phyloP scores from a whole-genome alignment of 2,888 invertebrate genomes.

The Macrostomum cliftonense region DNA sequence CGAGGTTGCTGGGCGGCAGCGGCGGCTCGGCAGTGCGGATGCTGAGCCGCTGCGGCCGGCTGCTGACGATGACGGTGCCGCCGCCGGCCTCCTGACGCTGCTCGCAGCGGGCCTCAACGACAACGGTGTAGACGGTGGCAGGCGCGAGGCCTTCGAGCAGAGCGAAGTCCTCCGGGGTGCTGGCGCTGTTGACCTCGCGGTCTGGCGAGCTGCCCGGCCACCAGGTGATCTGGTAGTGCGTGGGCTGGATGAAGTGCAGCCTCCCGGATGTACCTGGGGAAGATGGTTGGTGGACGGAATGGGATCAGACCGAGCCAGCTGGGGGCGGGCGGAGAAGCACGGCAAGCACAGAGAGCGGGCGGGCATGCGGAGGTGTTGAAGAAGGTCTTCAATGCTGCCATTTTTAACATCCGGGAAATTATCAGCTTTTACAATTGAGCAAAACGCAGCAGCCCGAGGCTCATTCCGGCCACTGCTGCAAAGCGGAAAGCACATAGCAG shows the following conservation, averaged over 20 bases:
- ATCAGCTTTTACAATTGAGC: too few species aligned
- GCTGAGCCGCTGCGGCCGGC: slow-evolving; percentile 26
- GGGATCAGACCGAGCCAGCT: too few species aligned
- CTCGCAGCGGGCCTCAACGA: slow-evolving; percentile 25
- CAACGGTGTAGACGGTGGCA: slow-evolving; percentile 28
- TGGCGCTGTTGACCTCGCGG: slow-evolving; percentile 28
- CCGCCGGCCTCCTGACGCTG: slow-evolving; percentile 12
- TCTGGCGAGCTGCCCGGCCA: slow-evolving; percentile 31
- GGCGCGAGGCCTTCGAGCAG: slow-evolving; percentile 28
- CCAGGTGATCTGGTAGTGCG: slow-evolving; percentile 36
- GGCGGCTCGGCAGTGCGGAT: slow-evolving; percentile 32
- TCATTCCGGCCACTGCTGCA: too few species aligned
- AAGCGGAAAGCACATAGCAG: too few species aligned
- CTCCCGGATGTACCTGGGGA: slow-evolving; percentile 17
- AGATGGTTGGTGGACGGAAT: neutral
- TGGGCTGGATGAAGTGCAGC: slow-evolving; percentile 28
- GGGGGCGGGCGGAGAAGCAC: too few species aligned
- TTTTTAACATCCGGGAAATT: too few species aligned
- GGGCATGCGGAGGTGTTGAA: too few species aligned
- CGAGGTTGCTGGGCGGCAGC: slow-evolving; percentile 28
- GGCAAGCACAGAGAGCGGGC: too few species aligned
- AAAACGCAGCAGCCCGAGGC: too few species aligned
- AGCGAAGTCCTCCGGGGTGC: slow-evolving; percentile 32
- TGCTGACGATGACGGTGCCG: slow-evolving; percentile 30
- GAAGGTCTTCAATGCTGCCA: too few species aligned